Conservation (phyloP, 1,140 invertebrate species). For the Kradibia gibbosae region DNA sequence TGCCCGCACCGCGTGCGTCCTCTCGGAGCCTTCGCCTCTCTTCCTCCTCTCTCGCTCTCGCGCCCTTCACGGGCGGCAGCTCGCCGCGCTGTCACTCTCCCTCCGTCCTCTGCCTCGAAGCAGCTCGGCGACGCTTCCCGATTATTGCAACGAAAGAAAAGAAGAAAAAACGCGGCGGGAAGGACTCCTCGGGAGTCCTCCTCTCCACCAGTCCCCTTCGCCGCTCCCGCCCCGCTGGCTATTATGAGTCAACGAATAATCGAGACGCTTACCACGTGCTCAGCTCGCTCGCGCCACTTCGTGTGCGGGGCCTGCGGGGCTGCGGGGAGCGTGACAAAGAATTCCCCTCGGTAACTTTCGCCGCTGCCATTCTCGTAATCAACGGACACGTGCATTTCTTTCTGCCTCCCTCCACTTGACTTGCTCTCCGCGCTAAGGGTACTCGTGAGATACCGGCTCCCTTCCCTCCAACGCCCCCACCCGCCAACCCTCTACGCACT, state of each 20-base stretch:
- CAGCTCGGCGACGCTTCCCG: no score
- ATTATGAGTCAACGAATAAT: constrained; percentile 29
- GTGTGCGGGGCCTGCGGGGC: no score
- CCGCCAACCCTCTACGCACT: background rate
- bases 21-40: background rate
- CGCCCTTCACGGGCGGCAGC: no score
- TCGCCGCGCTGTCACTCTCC: no score
- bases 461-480: no score
- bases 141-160: no score
- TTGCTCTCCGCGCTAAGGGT: background rate
- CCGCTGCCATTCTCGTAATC: background rate
- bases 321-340: background rate
- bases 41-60: background rate
- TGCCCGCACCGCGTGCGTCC: background rate
- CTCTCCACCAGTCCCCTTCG: background rate
- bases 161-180: no score
- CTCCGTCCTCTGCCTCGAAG: no score
- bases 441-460: no score
- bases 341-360: background rate
- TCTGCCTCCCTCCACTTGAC: constrained; percentile 2
- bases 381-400: background rate
- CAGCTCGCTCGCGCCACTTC: no score
- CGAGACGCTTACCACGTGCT: constrained; percentile 33
- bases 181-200: no score
- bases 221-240: background rate